Base-by-base conservation (phyloP, 2,888 invertebrate genomes). In the Danaus chrysippus region DNA sequence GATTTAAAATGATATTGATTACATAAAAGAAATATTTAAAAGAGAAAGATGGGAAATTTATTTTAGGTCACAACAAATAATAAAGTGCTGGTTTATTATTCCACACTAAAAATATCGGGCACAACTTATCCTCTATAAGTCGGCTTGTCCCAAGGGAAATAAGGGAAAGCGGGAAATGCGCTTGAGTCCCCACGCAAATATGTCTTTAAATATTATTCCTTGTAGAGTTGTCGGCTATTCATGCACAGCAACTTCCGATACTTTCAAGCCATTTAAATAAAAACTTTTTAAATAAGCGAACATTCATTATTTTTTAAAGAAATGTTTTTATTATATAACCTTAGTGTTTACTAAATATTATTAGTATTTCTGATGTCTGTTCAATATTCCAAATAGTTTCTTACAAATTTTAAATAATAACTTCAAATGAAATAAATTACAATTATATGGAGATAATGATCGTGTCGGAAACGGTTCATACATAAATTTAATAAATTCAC, bases 131-230 rank as follows among this genome's bases (percentile, higher is more conserved):
- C 84, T 81, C 82, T 77, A 81, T 84, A 86, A 86, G 82, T 87
- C 84, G 85, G 85, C 79, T 82, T 79, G 83, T 83, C 90, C 83
- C 90, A 11, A 68, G 90, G 90, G 90, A 90, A 90, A 90, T 90
- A 90, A 87, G 84, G 80, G 75, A 82, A 84, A 83, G 84, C 82
- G 80, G 80, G 81, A 82, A 84, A 85, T 82, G 81, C 83, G 82
- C 82, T 76, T 76, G 82, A 83, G 82, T 83, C 79, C 81, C 80
- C 77, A 76, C 72, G 78, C 82, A 84, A 87, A 87, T 86, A 87
- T 83, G 79, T 83, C 78, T 76, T 75, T 76, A 74, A 81, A 73
- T 83, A 83, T 81, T 84, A 65, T 68, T 63, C 57, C 54, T 66
- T 63, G 66, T 62, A 66, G 62, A 66, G 59, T 67, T 62, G 62